Base-by-base conservation (phyloP, 2,888 invertebrate species). In the Ceratothoa steindachneri region DNA sequence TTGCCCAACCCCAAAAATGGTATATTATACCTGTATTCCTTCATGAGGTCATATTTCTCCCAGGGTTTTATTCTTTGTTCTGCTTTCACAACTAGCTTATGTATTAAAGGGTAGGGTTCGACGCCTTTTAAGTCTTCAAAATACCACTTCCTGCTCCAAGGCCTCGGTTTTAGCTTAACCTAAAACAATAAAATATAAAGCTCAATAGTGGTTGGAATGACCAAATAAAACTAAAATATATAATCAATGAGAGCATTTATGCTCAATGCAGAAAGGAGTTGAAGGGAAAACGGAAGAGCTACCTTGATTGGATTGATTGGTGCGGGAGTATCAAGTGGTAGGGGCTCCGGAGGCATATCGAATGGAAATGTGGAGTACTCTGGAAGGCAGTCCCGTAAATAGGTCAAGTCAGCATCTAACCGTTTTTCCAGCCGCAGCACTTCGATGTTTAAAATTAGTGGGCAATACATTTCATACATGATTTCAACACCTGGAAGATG, bases 141-240 rank as follows among this genome's bases (percentile, higher is more conserved):
- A 83, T 95, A 95, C 94, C 96, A 99, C 80, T 92, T 88, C 81
- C 90, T 89, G n/a, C 90, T 83, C 98, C 98, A 99, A 0, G 98
- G 97, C 68, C 88, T 89, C 3, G 86, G 86, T 69, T 86, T 85
- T 74, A 89, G 81, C 80, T 84, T 84, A 0, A 88, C 86, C 87
- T 88, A 71, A 60, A 53, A 68, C n/a, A n/a, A n/a, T n/a, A n/a
- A n/a, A n/a, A n/a, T n/a, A n/a, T n/a, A n/a, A n/a, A n/a, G n/a
- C n/a, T n/a, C n/a, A n/a, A n/a, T n/a, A n/a, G n/a, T n/a, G n/a
- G n/a, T n/a, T n/a, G n/a, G n/a, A n/a, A n/a, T n/a, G n/a, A n/a
- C n/a, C n/a, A n/a, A n/a, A n/a, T n/a, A n/a, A n/a, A n/a, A n/a
- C n/a, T n/a, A n/a, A n/a, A n/a, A n/a, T n/a, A n/a, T n/a, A n/a